Evolutionary conservation across 2,113 vertebrate genomes (phyloP).

Genomic region (Cacatua alba): DNA sequence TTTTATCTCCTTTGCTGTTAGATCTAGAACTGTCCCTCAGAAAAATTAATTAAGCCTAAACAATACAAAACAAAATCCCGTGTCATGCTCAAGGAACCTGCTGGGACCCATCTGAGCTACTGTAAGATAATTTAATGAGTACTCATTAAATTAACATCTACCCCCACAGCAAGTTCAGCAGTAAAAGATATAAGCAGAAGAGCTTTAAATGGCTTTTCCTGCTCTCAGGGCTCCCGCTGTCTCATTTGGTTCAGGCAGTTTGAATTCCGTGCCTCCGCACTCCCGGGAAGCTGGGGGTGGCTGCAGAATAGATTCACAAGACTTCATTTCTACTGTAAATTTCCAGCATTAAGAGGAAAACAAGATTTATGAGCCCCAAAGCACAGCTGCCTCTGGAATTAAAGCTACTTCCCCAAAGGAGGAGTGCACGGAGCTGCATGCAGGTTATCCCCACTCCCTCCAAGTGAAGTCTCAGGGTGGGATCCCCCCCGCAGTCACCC

Average conservation of each 20-base stretch:
- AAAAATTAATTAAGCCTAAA: constrained; percentile 59
- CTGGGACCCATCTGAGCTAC: constrained; percentile 53
- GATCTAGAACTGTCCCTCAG: not conserved
- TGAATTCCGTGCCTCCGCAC: not conserved
- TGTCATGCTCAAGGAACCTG: constrained; percentile 40
- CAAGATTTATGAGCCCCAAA: not conserved
- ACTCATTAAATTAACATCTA: constrained; percentile 67
- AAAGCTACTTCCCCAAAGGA: not conserved
- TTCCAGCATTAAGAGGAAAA: not conserved
- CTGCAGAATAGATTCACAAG: not conserved
- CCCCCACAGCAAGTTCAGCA: constrained; percentile 48
- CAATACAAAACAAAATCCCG: constrained; percentile 53
- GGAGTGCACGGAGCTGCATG: rapidly evolving
- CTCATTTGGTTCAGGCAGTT: constrained; percentile 28
- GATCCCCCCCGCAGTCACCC: not conserved
- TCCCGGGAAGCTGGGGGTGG: not conserved
- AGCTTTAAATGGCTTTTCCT: constrained; percentile 57
- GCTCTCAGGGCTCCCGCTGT: constrained; percentile 35
- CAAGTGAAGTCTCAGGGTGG: rapidly evolving
- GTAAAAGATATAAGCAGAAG: constrained; percentile 3
- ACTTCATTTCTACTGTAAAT: not conserved
- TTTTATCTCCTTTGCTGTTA: not conserved
- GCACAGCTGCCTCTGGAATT: not conserved
- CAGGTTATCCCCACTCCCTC: not conserved
- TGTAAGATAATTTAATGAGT: constrained; percentile 64